Base-by-base conservation (phyloP, 1,140 invertebrate species). In the Diprion similis region DNA sequence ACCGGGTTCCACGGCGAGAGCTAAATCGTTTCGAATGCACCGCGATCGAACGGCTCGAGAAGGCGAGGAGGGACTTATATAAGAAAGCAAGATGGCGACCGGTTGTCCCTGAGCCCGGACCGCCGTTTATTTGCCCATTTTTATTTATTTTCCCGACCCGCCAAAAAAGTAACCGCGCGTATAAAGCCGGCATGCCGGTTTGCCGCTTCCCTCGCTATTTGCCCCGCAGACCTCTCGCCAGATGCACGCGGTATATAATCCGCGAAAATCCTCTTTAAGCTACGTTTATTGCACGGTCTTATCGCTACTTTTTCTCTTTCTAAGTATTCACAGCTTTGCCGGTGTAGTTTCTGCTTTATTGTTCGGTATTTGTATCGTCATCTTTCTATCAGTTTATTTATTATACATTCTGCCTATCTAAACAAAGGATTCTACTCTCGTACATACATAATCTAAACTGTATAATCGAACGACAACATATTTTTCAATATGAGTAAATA, bases 51-150 rank as follows among this genome's bases (percentile, higher is more conserved):
- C 83, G 83, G 83, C 83, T 85, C 80, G 81, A 85, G 84, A 80
- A 77, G 78, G 73, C 79, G 82, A 71, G 68, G 79, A 82, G 84
- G 83, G 82, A 85, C 86, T 87, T 87, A 86, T 86, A 87, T 86
- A 87, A 86, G 85, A 87, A 86, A 87, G 84, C 85, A 87, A 87
- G 85, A 87, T 87, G 84, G 84, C 83, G 87, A 87, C 86, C 85
- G 85, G 85, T 87, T 87, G 85, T 86, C 85, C 85, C 85, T 87
- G 85, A 86, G 84, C 82, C 81, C 79, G 81, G 81, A 81, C 82
- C 82, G 78, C 77, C 83, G 82, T 86, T 87, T 86, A 86, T 87
- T 87, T 86, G 85, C 82, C 80, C 84, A 87, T 87, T 87, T 86
- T 86, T 87, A 87, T 87, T 82, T 87, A 87, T 87, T 87, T 87